A percentile compares a stretch with the other conserved stretches of the same genome.
Evolutionary conservation across 2,888 invertebrate genomes (phyloP).

Genomic region (Eupithecia inturbata): DNA sequence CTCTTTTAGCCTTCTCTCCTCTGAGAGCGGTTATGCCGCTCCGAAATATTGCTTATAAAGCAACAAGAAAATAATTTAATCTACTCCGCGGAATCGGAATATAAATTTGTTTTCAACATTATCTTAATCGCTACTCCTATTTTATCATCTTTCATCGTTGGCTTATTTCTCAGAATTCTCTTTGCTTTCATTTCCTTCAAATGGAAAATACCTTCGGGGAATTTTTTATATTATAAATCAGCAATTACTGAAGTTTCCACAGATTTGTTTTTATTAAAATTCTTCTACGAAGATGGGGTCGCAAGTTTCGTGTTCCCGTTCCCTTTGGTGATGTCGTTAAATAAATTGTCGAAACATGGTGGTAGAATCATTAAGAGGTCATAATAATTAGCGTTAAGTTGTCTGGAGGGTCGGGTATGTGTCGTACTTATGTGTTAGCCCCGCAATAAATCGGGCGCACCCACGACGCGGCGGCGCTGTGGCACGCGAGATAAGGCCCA

Average conservation of each 20-base stretch:
- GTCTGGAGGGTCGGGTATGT: conserved; percentile 54
- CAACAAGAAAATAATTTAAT: conserved; percentile 79
- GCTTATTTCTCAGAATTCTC: conserved; percentile 59
- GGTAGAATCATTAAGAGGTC: conserved; percentile 58
- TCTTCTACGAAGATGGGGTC: conserved; percentile 41
- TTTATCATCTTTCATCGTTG: conserved; percentile 63
- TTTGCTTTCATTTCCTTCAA: conserved; percentile 59
- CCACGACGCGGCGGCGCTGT: conserved; percentile 62
- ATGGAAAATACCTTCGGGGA: conserved; percentile 54
- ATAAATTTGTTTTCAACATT: conserved; percentile 77
- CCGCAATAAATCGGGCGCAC: conserved; percentile 74
- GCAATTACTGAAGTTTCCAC: conserved; percentile 52
- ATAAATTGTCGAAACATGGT: conserved; percentile 28
- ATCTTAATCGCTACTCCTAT: conserved; percentile 72
- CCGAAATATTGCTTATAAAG: conserved; percentile 63
- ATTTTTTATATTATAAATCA: conserved; percentile 52
- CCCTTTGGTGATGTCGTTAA: not conserved
- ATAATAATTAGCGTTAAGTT: conserved; percentile 58
- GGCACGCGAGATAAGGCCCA: conserved; percentile 76
- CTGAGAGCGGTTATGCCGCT: conserved; percentile 60
- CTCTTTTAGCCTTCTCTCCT: conserved; percentile 64
- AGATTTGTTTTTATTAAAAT: conserved; percentile 49
- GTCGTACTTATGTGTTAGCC: conserved; percentile 55
- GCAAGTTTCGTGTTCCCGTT: conserved; percentile 28
- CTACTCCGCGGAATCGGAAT: conserved; percentile 72